Base-by-base conservation (phyloP, 2,888 invertebrate genomes). In the Cremastinae sp. region DNA sequence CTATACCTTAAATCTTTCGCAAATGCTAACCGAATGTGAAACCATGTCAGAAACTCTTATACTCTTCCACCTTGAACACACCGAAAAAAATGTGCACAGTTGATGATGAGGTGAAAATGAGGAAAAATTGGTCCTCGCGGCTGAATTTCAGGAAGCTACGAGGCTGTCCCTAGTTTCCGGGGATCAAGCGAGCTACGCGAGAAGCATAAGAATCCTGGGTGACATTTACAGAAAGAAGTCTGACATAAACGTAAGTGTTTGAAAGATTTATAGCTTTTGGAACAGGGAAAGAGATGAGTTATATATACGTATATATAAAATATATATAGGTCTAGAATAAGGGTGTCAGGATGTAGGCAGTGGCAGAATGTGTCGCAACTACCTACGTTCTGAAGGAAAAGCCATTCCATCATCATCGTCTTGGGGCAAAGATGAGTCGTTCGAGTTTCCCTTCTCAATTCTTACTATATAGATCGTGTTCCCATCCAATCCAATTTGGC, bases 181-280 rank as follows among this genome's bases (percentile, higher is more conserved):
- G 0, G 96, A 96, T 86, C 96, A 96, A 89, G 96, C 96, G 0
- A 95, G 95, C 74, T 96, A 96, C 85, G 96, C 96, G 1, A 92
- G 95, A 20, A 96, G 96, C 74, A 95, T 96, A 77, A 91, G 96
- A 68, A 94, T 96, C 56, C 94, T 96, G 90, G 96, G 96, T 0
- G 96, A 96, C 84, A 96, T 96, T 73, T 96, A 95, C 86, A 91
- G 96, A 69, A 93, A 95, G 84, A 96, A 96, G 89, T 93, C 94
- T 85, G 96, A 96, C 84, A 94, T 96, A 79, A 96, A 95, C 88
- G 94, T 94, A 88, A 93, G 94, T 88, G 90, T 43, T 38, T 4
- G 14, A 45, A 16, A 49, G 10, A 45, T 36, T 61, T 36, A 56
- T 66, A 8, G 14, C 43, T 5, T n/a, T n/a, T 18, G 49, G 16